A percentile compares a stretch with the other conserved stretches of the same genome.
Evolutionary conservation across 2,797 vertebrate genomes (phyloP).

Genomic region (Tiaroga cobitis): DNA sequence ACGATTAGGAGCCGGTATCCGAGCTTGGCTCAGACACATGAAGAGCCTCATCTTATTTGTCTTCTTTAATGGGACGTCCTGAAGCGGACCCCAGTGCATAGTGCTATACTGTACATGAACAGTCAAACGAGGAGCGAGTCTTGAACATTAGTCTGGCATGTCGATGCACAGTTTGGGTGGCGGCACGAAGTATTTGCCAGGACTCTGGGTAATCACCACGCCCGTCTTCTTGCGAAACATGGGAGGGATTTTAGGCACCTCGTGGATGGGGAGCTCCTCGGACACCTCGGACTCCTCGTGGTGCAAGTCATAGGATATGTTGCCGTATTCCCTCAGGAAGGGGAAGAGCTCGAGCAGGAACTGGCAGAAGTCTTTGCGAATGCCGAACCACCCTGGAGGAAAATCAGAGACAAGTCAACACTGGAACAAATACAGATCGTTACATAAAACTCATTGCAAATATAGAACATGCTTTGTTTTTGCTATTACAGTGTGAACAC

Average conservation of each 20-base stretch:
- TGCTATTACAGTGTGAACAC: neutral
- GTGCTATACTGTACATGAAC: slow-evolving; percentile 17
- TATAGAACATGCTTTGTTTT: neutral
- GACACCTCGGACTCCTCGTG: slow-evolving; percentile 90
- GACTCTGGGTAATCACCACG: slow-evolving; percentile 97
- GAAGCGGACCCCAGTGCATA: slow-evolving; percentile 29
- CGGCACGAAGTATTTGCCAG: slow-evolving; percentile 93
- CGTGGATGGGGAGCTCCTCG: slow-evolving; percentile 87
- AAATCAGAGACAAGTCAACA: neutral
- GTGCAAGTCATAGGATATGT: slow-evolving; percentile 96
- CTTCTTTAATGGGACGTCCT: slow-evolving; percentile 2
- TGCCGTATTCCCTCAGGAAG: slow-evolving; percentile 94
- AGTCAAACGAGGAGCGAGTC: neutral
- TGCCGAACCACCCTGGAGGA: slow-evolving; percentile 95
- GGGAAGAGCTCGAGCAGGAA: slow-evolving; percentile 97
- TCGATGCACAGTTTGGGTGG: slow-evolving; percentile 96
- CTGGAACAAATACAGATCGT: neutral
- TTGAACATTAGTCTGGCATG: slow-evolving; percentile 87
- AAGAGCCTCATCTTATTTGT: neutral
- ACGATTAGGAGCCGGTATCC: neutral
- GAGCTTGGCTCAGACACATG: neutral
- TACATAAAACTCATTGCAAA: neutral
- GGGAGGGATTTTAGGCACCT: slow-evolving; percentile 94
- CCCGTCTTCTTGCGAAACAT: slow-evolving; percentile 97
- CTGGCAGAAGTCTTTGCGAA: slow-evolving; percentile 98